phyloP scores from a whole-genome alignment of 2,888 invertebrate species.

The Argyresthia albistria region DNA sequence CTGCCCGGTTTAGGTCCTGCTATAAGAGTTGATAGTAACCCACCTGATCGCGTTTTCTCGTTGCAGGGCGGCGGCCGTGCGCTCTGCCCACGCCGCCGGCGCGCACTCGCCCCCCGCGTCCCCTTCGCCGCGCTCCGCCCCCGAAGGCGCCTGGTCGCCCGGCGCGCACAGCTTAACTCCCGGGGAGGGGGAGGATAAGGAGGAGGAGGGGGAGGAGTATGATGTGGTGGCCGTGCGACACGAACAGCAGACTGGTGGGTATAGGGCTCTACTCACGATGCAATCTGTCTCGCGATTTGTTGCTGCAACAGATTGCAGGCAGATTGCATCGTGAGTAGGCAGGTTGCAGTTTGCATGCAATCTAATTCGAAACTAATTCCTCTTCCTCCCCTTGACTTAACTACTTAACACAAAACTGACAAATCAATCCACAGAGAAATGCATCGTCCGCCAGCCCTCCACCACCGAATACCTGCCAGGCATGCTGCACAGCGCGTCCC shows the following conservation, averaged over 20 bases:
- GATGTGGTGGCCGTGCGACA: constrained; percentile 36
- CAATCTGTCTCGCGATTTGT: too few relatives aligned
- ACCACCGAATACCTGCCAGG: constrained; percentile 94
- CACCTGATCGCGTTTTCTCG: neutral
- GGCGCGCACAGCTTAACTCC: constrained; percentile 51
- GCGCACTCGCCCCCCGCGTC: constrained; percentile 21
- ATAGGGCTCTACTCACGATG: too few relatives aligned
- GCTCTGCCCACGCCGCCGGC: constrained; percentile 7
- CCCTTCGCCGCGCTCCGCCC: neutral
- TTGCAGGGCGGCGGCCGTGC: constrained; percentile 50
- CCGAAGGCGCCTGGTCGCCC: constrained; percentile 32
- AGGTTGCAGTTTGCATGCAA: too few relatives aligned
- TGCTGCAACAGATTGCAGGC: too few relatives aligned
- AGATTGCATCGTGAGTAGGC: too few relatives aligned
- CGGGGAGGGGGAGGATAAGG: constrained; percentile 18
- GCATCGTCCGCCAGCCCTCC: constrained; percentile 78
- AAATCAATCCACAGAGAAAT: constrained; percentile 54
- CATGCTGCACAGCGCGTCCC: constrained; percentile 88
- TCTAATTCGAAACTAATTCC: too few relatives aligned
- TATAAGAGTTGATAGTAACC: too few relatives aligned
- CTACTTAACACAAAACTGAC: too few relatives aligned
- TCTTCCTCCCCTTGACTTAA: too few relatives aligned
- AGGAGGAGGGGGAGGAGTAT: constrained; percentile 19
- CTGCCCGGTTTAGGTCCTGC: too few relatives aligned
- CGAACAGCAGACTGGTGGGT: constrained; percentile 24